These are phyloP conservation scores for Oscheius sp. DNA, from an alignment of 2,888 invertebrate genomes.

Conservation along the genomic window DNA sequence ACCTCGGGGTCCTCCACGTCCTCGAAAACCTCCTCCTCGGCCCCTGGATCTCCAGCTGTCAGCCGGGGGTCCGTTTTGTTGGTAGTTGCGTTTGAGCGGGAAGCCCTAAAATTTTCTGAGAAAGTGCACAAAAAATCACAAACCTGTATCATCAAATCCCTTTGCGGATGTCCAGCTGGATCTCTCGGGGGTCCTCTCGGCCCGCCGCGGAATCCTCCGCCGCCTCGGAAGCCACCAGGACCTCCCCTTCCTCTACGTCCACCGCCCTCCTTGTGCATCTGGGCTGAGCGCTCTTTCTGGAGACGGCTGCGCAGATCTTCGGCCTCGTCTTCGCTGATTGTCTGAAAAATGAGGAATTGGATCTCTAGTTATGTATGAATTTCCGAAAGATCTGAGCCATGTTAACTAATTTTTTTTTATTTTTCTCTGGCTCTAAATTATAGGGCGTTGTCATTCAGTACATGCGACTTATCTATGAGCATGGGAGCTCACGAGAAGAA, in stretches of 20 bases:
- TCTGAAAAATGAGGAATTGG: constrained; percentile 20
- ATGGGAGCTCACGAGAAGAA: too few species aligned
- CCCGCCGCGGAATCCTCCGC: constrained; percentile 19
- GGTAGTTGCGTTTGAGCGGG: too few species aligned
- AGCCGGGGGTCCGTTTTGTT: background rate
- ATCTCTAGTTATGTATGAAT: background rate
- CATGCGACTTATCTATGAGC: too few species aligned
- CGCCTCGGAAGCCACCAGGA: constrained; percentile 5
- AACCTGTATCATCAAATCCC: background rate
- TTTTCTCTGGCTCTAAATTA: too few species aligned
- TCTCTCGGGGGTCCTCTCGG: background rate
- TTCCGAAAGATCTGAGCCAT: too few species aligned
- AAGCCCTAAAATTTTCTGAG: background rate
- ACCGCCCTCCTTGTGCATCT: background rate
- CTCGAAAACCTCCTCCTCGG: constrained; percentile 36
- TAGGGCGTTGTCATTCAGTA: too few species aligned
- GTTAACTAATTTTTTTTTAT: too few species aligned
- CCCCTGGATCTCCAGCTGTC: constrained; percentile 28
- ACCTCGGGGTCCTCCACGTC: constrained; percentile 41
- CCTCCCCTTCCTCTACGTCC: constrained; percentile 18
- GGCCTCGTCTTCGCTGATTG: constrained; percentile 41
- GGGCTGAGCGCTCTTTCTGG: constrained; percentile 24
- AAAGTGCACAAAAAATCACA: background rate
- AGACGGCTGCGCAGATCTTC: constrained; percentile 25
- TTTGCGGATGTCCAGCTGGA: background rate